phyloP scores from a whole-genome alignment of 35 echinoderm and acorn worm genomes.

The Holothuria glaberrima region DNA sequence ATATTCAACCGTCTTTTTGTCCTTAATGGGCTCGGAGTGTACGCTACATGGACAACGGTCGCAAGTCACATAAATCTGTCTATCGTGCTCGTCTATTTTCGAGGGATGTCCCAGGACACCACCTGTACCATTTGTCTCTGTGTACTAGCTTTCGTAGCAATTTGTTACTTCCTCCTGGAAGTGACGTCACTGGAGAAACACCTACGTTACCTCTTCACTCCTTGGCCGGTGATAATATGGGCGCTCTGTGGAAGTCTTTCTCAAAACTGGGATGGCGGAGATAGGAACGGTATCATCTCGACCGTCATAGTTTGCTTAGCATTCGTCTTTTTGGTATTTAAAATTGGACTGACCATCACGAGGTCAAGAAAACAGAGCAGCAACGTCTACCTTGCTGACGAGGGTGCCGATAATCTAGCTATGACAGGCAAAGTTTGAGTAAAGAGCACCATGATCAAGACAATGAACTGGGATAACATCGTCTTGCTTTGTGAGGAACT shows the following conservation, averaged over 20 bases:
- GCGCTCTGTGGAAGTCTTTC: background rate
- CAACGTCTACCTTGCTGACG: background rate
- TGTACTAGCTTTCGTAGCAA: constrained; percentile 40
- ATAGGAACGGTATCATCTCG: constrained; percentile 28
- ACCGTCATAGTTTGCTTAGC: background rate
- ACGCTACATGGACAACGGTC: constrained; percentile 78
- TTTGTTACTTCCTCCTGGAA: constrained; percentile 51
- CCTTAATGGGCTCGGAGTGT: constrained; percentile 71
- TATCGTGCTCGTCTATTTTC: constrained; percentile 49
- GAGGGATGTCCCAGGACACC: constrained; percentile 33
- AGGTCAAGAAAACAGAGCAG: background rate
- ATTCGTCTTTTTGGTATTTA: background rate
- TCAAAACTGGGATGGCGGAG: background rate
- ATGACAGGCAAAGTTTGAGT: background rate
- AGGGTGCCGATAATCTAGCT: constrained; percentile 1
- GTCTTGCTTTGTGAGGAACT: no score
- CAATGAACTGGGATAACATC: no score
- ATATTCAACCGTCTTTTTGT: constrained; percentile 44
- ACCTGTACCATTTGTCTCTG: constrained; percentile 59
- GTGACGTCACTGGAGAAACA: constrained; percentile 59
- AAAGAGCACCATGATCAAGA: no score
- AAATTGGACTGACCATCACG: background rate
- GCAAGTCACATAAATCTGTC: constrained; percentile 62
- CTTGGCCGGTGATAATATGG: constrained; percentile 70
- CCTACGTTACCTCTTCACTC: constrained; percentile 66